Evolutionary conservation across 1,140 invertebrate species (phyloP).

Genomic region (Drosophila parabipectinata): DNA sequence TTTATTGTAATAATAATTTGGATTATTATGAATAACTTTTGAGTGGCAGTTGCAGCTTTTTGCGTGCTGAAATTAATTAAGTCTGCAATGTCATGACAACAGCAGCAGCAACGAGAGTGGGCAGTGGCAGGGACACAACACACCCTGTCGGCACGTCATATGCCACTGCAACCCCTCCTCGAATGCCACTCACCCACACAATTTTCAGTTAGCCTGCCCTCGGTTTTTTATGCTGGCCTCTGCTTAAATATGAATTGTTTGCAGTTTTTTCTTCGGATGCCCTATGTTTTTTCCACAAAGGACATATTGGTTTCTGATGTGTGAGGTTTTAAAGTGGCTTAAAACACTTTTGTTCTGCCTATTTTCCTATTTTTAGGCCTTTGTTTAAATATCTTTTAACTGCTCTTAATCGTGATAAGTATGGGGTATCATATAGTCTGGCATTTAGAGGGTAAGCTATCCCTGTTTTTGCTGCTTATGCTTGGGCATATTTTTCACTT

Average conservation of each 20-base stretch:
- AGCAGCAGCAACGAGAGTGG: conserved; percentile 1
- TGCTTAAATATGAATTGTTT: conserved; percentile 56
- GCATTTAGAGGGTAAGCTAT: background rate
- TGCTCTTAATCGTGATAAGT: background rate
- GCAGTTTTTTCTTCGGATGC: conserved; percentile 17
- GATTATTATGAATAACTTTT: conserved; percentile 66
- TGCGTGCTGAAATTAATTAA: conserved; percentile 80
- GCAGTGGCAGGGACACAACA: conserved; percentile 23
- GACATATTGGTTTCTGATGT: background rate
- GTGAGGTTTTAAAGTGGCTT: background rate
- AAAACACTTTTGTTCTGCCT: background rate
- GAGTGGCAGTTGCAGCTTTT: conserved; percentile 70
- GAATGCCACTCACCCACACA: conserved; percentile 32
- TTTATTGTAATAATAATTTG: conserved; percentile 74
- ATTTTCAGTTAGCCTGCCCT: conserved; percentile 29
- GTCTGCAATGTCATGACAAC: conserved; percentile 49
- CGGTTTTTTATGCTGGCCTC: conserved; percentile 8
- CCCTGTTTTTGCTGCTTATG: conserved; percentile 8
- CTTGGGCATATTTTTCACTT: conserved; percentile 53
- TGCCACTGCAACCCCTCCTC: conserved; percentile 8
- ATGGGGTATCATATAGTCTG: background rate
- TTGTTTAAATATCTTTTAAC: background rate
- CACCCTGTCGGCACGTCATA: conserved; percentile 64
- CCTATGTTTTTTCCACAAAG: background rate
- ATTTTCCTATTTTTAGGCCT: background rate